Evolutionary conservation across 2,113 vertebrate genomes (phyloP).

Genomic region (Rutilus rutilus): DNA sequence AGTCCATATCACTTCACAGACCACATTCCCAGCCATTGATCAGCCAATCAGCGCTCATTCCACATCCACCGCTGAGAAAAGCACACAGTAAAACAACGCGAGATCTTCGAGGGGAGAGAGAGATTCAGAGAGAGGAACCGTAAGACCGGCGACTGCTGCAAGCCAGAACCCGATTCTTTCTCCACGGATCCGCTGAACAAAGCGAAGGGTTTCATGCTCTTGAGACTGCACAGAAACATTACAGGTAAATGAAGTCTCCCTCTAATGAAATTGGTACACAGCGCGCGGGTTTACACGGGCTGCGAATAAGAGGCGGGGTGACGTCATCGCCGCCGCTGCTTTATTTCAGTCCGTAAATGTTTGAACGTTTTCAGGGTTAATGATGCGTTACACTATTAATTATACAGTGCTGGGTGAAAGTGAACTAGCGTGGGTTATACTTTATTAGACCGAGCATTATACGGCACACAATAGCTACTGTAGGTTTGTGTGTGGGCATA

Average conservation of each 20-base stretch:
- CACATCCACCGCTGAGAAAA: conserved; percentile 55
- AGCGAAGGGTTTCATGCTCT: conserved; percentile 67
- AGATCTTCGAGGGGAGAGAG: conserved; percentile 47
- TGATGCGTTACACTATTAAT: background rate
- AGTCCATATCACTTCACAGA: background rate
- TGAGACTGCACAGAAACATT: conserved; percentile 64
- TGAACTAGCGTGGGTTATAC: background rate
- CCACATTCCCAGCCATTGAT: background rate
- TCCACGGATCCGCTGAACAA: conserved; percentile 49
- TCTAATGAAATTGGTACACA: background rate
- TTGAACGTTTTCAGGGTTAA: background rate
- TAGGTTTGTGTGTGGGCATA: background rate
- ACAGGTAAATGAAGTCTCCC: conserved; percentile 71
- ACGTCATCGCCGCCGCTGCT: conserved; percentile 21
- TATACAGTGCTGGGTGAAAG: background rate
- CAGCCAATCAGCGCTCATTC: conserved; percentile 64
- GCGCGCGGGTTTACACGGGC: background rate
- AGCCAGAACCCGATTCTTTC: conserved; percentile 62
- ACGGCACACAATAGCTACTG: no score
- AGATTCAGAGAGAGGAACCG: conserved; percentile 3
- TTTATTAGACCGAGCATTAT: background rate
- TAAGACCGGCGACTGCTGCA: conserved; percentile 25
- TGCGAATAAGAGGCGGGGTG: background rate
- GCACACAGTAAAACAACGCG: conserved; percentile 61
- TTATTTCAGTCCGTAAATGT: conserved; percentile 13